Conservation (phyloP, 2,888 invertebrate species). For the Thysanoteuthis rhombus region DNA sequence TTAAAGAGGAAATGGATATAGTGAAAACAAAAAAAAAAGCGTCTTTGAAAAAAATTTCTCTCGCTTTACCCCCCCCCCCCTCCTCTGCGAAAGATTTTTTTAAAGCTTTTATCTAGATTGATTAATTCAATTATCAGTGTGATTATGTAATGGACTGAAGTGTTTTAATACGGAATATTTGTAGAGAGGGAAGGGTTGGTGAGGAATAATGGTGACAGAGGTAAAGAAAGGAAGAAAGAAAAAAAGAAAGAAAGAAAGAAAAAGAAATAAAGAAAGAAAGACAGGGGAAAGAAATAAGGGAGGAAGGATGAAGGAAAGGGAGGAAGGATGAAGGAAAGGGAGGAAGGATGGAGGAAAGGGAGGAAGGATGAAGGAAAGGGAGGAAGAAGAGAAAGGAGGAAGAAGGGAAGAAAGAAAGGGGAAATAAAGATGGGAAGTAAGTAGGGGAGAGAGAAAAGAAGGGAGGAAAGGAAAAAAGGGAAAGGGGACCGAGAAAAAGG, state of each 20-base stretch:
- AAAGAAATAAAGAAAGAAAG: background rate
- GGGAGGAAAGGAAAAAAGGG: too few species aligned
- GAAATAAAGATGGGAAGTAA: too few species aligned
- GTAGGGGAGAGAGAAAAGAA: too few species aligned
- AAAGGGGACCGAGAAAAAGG: background rate
- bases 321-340: background rate
- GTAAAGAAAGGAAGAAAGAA: background rate
- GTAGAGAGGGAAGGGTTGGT: background rate
- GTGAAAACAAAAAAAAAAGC: background rate
- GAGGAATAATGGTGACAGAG: background rate
- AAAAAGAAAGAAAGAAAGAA: too few species aligned
- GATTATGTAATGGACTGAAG: background rate
- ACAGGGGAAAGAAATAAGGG: background rate
- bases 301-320: background rate
- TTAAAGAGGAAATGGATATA: background rate
- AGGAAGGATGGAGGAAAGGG: background rate
- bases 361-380: too few species aligned
- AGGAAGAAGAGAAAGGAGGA: too few species aligned
- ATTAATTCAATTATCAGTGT: background rate
- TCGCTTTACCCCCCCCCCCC: background rate
- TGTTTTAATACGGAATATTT: background rate
- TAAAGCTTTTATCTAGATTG: background rate
- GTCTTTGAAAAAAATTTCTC: background rate
- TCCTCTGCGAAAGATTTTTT: background rate
- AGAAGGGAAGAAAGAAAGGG: too few species aligned